Evolutionary conservation across 2,888 invertebrate genomes (phyloP).

Genomic region (Oithona nana): DNA sequence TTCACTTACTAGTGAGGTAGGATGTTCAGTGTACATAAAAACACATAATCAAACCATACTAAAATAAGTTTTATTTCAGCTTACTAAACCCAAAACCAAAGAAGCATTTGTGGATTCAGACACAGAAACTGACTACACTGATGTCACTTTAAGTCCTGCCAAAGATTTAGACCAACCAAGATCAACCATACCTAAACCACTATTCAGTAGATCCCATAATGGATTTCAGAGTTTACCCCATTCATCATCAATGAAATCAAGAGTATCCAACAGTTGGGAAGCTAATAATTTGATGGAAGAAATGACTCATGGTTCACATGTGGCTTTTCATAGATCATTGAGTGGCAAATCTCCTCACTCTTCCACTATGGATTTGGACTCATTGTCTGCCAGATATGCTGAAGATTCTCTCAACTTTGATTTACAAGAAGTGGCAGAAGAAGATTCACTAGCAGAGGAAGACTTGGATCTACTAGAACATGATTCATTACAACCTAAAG

Average conservation of each 20-base stretch:
- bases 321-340: background rate
- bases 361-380: background rate
- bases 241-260: background rate
- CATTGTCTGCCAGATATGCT: background rate
- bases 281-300: constrained; percentile 1
- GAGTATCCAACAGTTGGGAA: background rate
- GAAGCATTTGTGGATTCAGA: background rate
- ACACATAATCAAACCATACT: too few species aligned
- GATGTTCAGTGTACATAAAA: too few species aligned
- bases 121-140: background rate
- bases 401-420: background rate
- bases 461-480: too few species aligned
- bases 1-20: constrained; percentile 8
- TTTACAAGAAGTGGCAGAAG: background rate
- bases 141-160: background rate
- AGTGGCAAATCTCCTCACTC: background rate
- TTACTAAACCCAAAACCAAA: too few species aligned
- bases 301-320: background rate
- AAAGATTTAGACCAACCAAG: background rate
- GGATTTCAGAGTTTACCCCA: background rate
- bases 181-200: background rate
- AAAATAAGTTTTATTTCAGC: too few species aligned
- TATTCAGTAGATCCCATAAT: background rate
- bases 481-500: background rate
- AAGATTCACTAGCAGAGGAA: background rate